These are phyloP conservation scores for Caenorhabditis sp. DNA, from an alignment of 2,888 invertebrate genomes.

Conservation along the genomic window DNA sequence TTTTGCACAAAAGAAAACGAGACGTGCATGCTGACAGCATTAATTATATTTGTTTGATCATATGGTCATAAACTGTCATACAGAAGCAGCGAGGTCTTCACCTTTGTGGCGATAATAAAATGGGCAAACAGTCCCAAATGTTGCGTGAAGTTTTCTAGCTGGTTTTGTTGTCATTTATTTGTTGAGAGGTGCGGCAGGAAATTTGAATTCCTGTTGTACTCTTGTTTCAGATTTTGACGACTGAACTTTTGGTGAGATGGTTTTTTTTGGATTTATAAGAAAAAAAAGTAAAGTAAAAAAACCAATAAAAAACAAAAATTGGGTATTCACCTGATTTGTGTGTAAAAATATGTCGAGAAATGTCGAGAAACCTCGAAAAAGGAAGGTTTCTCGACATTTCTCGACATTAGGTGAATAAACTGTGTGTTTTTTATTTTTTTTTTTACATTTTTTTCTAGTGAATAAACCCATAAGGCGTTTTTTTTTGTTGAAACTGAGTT, in stretches of 20 bases:
- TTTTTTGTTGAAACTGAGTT: no score
- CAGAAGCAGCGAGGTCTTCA: not conserved
- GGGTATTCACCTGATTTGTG: no score
- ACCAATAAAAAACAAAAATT: no score
- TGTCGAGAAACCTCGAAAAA: no score
- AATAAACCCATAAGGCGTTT: no score
- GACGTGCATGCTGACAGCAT: not conserved
- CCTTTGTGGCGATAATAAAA: not conserved
- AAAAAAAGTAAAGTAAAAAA: no score
- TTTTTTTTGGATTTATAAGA: no score
- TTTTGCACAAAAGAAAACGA: not conserved
- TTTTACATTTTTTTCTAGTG: no score
- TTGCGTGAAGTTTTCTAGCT: not conserved
- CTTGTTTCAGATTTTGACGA: not conserved
- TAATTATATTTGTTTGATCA: slow-evolving; percentile 1
- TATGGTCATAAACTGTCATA: not conserved
- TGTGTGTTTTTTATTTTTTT: no score
- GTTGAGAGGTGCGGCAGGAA: not conserved
- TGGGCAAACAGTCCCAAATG: not conserved
- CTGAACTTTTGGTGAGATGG: not conserved
- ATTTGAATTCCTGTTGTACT: not conserved
- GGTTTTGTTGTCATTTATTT: not conserved
- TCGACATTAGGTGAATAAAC: no score
- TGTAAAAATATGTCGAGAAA: no score
- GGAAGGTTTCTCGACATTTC: no score